A percentile compares a stretch with the other conserved stretches of the same genome.
phyloP scores from a whole-genome alignment of 2,888 invertebrate species.

The Microplitis deprimator region DNA sequence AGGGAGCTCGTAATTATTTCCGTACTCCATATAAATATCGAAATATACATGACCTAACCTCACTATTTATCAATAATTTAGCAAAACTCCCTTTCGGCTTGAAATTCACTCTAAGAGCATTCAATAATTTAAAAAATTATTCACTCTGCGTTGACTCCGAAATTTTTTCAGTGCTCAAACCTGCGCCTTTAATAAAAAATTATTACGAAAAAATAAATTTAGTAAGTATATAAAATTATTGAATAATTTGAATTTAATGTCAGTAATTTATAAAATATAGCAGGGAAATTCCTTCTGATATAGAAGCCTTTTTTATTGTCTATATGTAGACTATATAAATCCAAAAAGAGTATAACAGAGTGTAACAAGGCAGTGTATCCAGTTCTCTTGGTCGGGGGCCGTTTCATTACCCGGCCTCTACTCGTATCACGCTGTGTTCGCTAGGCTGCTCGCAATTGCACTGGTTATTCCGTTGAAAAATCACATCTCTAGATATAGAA shows the following conservation, averaged over 20 bases:
- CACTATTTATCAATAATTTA: too few relatives aligned
- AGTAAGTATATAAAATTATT: neutral
- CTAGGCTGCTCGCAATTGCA: conserved; percentile 54
- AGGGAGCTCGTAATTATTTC: too few relatives aligned
- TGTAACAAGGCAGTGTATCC: conserved; percentile 61
- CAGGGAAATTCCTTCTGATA: conserved; percentile 15
- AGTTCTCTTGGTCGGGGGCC: conserved; percentile 71
- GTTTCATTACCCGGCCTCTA: conserved; percentile 69
- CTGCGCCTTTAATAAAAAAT: neutral
- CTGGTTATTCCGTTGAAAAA: neutral
- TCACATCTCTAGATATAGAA: neutral
- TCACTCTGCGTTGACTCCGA: too few relatives aligned
- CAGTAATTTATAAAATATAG: neutral
- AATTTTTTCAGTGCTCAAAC: neutral
- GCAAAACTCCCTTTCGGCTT: too few relatives aligned
- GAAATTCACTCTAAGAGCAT: too few relatives aligned
- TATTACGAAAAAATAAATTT: neutral
- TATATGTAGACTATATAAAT: conserved; percentile 9
- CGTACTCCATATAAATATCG: too few relatives aligned
- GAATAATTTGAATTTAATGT: neutral
- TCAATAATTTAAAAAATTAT: too few relatives aligned
- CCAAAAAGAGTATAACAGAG: conserved; percentile 49
- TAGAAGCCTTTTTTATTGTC: conserved; percentile 16
- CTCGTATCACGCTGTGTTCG: conserved; percentile 68
- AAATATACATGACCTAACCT: too few relatives aligned